phyloP scores from a whole-genome alignment of 2,797 vertebrate genomes.

The Rhinophrynus dorsalis region DNA sequence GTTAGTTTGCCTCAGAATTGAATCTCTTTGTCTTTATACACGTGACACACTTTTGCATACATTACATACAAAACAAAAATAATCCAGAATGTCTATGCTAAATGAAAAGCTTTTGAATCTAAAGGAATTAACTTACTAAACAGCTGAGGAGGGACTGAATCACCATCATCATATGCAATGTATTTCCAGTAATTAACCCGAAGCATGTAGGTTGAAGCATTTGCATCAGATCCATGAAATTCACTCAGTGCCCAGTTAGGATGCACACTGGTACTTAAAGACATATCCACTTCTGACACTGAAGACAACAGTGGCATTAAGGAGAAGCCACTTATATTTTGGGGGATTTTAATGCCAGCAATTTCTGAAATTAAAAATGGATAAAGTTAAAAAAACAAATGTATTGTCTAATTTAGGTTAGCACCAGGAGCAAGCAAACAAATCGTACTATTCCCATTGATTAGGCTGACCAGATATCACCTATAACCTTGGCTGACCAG shows the following conservation, averaged over 20 bases:
- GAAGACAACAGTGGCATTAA: constrained; percentile 73
- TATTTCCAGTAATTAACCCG: constrained; percentile 86
- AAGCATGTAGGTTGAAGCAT: constrained; percentile 93
- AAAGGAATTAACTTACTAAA: constrained; percentile 82
- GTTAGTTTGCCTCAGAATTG: too few relatives aligned
- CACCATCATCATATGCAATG: constrained; percentile 82
- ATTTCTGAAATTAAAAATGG: constrained; percentile 70
- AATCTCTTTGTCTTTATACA: too few relatives aligned
- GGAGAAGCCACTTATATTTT: constrained; percentile 85
- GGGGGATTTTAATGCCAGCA: constrained; percentile 70
- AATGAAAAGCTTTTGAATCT: too few relatives aligned
- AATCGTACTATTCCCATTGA: too few relatives aligned
- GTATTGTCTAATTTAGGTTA: too few relatives aligned
- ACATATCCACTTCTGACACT: constrained; percentile 18
- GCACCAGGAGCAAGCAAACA: too few relatives aligned
- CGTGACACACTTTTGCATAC: too few relatives aligned
- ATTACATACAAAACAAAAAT: too few relatives aligned
- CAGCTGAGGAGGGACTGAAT: constrained; percentile 80
- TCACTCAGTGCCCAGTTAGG: constrained; percentile 88
- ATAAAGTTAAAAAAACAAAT: background rate
- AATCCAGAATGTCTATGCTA: too few relatives aligned
- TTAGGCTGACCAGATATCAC: too few relatives aligned
- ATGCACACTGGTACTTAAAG: constrained; percentile 32
- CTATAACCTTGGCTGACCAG: too few relatives aligned
- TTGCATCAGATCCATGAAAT: constrained; percentile 92